Evolutionary conservation across 1,140 invertebrate genomes (phyloP).

Genomic region (Macrobrachium nipponense): DNA sequence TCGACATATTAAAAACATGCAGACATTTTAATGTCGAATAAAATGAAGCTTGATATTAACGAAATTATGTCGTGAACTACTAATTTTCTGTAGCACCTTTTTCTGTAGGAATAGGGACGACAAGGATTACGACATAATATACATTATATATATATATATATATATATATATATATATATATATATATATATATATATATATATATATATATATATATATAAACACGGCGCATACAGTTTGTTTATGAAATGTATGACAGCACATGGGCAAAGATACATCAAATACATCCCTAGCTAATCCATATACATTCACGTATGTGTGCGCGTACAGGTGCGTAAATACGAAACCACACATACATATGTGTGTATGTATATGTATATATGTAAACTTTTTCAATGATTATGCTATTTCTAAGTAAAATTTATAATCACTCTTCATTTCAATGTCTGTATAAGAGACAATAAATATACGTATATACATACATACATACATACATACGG

Average conservation of each 20-base stretch:
- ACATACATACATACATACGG: not conserved
- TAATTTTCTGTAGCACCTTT: too few relatives aligned
- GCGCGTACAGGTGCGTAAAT: not conserved
- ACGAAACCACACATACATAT: not conserved
- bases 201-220: conserved; percentile 19
- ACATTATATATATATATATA: not conserved
- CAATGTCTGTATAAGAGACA: too few relatives aligned
- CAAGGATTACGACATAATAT: too few relatives aligned
- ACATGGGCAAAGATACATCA: too few relatives aligned
- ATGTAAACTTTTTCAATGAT: too few relatives aligned
- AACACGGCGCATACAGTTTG: not conserved
- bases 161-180: conserved; percentile 12
- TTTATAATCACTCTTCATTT: too few relatives aligned
- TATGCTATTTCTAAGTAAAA: too few relatives aligned
- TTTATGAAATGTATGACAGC: not conserved
- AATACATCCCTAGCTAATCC: not conserved
- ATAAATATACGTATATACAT: not conserved
- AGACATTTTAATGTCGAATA: too few relatives aligned
- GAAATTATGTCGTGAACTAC: too few relatives aligned
- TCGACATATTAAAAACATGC: too few relatives aligned
- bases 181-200: conserved; percentile 6
- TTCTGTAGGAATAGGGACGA: too few relatives aligned
- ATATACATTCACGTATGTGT: not conserved
- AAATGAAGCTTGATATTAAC: too few relatives aligned
- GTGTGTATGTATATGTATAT: not conserved